Conservation (phyloP, 2,797 vertebrate species). For the Melanotaenia maccullochi region DNA sequence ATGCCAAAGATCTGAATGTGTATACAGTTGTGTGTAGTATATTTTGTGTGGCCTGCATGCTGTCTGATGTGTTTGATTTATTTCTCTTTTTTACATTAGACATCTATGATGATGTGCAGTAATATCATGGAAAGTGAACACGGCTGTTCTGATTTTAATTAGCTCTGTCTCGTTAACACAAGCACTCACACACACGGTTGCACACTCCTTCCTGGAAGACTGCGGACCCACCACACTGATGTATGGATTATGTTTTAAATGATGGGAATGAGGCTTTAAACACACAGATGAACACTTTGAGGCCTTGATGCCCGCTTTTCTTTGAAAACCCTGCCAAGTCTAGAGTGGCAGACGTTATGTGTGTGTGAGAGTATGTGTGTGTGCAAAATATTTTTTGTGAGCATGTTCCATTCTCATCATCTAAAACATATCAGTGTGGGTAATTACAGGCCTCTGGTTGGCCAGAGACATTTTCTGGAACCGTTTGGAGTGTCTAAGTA, state of each 20-base stretch:
- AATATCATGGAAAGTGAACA: constrained; percentile 53
- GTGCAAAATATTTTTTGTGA: constrained; percentile 12
- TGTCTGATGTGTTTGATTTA: constrained; percentile 1
- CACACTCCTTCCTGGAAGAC: constrained; percentile 67
- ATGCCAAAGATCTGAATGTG: constrained; percentile 57
- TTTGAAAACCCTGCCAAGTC: constrained; percentile 73
- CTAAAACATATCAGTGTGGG: constrained; percentile 65
- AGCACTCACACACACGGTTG: constrained; percentile 33
- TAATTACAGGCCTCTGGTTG: constrained; percentile 62
- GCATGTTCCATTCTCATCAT: constrained; percentile 49
- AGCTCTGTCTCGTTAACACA: constrained; percentile 65
- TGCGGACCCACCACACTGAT: constrained; percentile 65
- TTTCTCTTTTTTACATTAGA: constrained; percentile 23
- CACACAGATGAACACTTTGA: constrained; percentile 46
- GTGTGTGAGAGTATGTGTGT: constrained; percentile 21
- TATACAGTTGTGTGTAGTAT: constrained; percentile 28
- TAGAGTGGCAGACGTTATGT: constrained; percentile 52
- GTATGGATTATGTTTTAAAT: constrained; percentile 68
- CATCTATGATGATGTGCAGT: constrained; percentile 46
- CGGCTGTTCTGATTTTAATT: constrained; percentile 73
- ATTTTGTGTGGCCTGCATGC: constrained; percentile 6
- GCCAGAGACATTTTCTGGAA: constrained; percentile 65
- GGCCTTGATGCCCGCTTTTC: constrained; percentile 49
- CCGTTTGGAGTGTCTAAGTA: constrained; percentile 51
- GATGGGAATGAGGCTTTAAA: constrained; percentile 62